Percentiles rank a stretch among this genome's conserved stretches.
Evolutionary conservation across 2,113 vertebrate species (phyloP).

Genomic region (Vulpes lagopus): DNA sequence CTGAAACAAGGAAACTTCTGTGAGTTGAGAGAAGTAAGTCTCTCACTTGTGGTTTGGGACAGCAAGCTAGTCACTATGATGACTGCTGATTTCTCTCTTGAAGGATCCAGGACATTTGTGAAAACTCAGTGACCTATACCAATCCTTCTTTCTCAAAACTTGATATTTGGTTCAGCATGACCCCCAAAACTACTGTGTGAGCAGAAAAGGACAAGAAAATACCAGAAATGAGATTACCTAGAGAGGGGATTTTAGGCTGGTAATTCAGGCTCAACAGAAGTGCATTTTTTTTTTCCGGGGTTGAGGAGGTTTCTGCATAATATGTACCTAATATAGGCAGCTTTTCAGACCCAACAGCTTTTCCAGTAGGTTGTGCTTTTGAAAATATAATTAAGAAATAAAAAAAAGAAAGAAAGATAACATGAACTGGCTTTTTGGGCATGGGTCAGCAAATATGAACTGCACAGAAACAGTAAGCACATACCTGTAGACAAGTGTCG

Average conservation of each 20-base stretch:
- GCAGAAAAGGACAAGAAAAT: background rate
- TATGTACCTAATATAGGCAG: background rate
- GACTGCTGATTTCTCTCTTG: background rate
- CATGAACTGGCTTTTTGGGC: background rate
- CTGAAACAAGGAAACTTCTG: background rate
- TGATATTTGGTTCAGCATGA: background rate
- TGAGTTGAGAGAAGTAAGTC: background rate
- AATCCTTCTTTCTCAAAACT: background rate
- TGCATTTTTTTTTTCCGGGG: background rate
- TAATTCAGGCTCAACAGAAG: background rate
- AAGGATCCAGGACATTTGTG: background rate
- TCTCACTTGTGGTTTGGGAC: background rate
- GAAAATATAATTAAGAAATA: background rate
- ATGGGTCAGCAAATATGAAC: background rate
- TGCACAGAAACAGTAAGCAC: background rate
- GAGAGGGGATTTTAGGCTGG: background rate
- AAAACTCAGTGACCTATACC: background rate
- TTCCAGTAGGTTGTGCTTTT: background rate
- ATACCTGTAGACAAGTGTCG: background rate
- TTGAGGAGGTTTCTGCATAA: background rate
- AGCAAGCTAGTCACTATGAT: background rate
- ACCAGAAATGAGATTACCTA: background rate
- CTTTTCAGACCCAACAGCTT: background rate
- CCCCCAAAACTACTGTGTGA: background rate
- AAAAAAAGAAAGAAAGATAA: background rate